Percentiles rank a stretch among this genome's conserved stretches.
phyloP scores from a whole-genome alignment of 2,113 vertebrate species.

The Nanorana parkeri region DNA sequence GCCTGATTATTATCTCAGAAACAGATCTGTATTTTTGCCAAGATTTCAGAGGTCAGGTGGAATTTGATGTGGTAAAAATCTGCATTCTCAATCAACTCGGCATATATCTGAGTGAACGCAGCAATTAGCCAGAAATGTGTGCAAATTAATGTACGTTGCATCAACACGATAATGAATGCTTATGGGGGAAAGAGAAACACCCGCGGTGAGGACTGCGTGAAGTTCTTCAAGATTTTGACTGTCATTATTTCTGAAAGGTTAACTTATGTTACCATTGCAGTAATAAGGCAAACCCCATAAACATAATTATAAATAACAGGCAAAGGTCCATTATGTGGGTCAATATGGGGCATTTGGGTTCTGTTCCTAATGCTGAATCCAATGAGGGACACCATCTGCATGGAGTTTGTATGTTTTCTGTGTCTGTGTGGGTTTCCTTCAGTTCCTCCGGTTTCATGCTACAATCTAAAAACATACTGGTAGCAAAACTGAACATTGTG shows the following conservation, averaged over 20 bases:
- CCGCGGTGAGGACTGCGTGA: background rate
- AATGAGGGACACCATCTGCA: too few relatives aligned
- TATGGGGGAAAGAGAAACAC: conserved; percentile 7
- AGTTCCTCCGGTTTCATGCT: too few relatives aligned
- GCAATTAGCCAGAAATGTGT: conserved; percentile 43
- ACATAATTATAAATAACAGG: too few relatives aligned
- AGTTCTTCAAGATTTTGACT: background rate
- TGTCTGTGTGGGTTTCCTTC: too few relatives aligned
- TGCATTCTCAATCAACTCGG: conserved; percentile 41
- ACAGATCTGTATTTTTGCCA: conserved; percentile 48
- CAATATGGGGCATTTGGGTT: too few relatives aligned
- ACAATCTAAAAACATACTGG: too few relatives aligned
- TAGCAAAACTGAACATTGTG: too few relatives aligned
- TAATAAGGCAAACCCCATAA: too few relatives aligned
- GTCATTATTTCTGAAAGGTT: background rate
- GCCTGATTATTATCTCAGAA: conserved; percentile 42
- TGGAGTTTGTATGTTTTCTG: too few relatives aligned
- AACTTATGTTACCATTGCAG: background rate
- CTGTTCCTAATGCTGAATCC: too few relatives aligned
- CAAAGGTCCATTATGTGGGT: too few relatives aligned
- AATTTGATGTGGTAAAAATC: conserved; percentile 46
- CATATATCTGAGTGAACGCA: conserved; percentile 38
- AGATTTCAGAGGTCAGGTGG: conserved; percentile 43
- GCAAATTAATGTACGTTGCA: conserved; percentile 36
- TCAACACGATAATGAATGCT: conserved; percentile 20